Base-by-base conservation (phyloP, 2,888 invertebrate species). In the Chalcosyrphus nemorum region DNA sequence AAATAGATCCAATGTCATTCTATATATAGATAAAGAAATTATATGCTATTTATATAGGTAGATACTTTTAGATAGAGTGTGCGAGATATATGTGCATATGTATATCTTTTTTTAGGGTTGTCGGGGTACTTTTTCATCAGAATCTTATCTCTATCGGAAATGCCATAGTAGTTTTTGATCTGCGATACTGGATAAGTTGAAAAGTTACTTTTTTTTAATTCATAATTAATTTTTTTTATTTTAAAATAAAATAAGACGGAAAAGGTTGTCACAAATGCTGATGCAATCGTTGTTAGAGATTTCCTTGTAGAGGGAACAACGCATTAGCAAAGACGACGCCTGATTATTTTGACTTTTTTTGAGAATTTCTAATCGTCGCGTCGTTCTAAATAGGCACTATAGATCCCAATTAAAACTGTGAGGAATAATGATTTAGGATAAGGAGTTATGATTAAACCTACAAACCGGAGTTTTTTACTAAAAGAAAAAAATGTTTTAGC, bases 101-200 rank as follows among this genome's bases (percentile, higher is more conserved):
- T 24, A 4, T 24, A 24, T 17, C 4, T 43, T 1, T 17, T 17
- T 54, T 19, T 32, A n/a, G 32, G 15, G 11, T 11, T 17, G 17
- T 32, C 2, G n/a, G 13, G 13, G 24, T 41, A 24, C 27, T 52
- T 38, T 24, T 27, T 29, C 15, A 9, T 7, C 17, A 32, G 2
- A 50, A 65, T 65, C 43, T 68, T 68, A 54, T 52, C 38, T 27
- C 24, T 27, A 6, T 54, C 68, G 54, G 24, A 59, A 47, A 47
- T 45, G 45, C 7, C 35, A 24, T 24, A 32, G 29, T 32, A 19
- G n/a, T 35, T 45, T 29, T 9, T 29, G 19, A 32, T 32, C 47
- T 5, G 4, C 32, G 2, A 54, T 32, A 19, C 9, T 47, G n/a
- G 68, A 54, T 54, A 43, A 32, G 54, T n/a, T n/a, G 11, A 43